Percentiles rank a stretch among this genome's conserved stretches.
These are phyloP conservation scores for Troides aeacus DNA, from an alignment of 2,888 invertebrate species.

Conservation along the genomic window DNA sequence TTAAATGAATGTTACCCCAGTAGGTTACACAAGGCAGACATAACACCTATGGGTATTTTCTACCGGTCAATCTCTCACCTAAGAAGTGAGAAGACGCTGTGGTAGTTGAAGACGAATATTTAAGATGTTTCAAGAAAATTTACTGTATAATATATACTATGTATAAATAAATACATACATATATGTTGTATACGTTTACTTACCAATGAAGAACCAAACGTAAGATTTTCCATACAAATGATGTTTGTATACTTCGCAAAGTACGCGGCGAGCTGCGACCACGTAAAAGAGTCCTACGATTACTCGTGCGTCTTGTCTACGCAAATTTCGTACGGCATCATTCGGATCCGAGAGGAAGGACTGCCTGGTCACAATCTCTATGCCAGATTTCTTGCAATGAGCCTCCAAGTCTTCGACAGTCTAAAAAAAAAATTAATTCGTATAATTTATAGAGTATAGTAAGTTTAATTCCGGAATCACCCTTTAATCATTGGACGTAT, in stretches of 20 bases:
- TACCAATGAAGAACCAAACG: constrained; percentile 99
- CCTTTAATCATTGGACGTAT: too few relatives aligned
- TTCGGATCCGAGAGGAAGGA: constrained; percentile 98
- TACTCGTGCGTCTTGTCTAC: constrained; percentile 97
- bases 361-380: constrained; percentile 97
- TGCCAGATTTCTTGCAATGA: constrained; percentile 93
- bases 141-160: too few relatives aligned
- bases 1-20: too few relatives aligned
- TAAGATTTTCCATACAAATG: constrained; percentile 96
- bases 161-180: too few relatives aligned
- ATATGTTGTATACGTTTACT: constrained; percentile 45
- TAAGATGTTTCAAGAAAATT: too few relatives aligned
- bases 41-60: too few relatives aligned
- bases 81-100: too few relatives aligned
- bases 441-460: too few relatives aligned
- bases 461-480: too few relatives aligned
- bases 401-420: constrained; percentile 98
- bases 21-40: too few relatives aligned
- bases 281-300: constrained; percentile 99
- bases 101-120: too few relatives aligned
- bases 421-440: constrained; percentile 56
- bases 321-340: constrained; percentile 96
- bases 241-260: constrained; percentile 98
- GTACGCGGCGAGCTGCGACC: constrained; percentile 95
- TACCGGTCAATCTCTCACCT: too few relatives aligned